Conservation (phyloP, 2,888 invertebrate species). For the Trichogramma evanescens region DNA sequence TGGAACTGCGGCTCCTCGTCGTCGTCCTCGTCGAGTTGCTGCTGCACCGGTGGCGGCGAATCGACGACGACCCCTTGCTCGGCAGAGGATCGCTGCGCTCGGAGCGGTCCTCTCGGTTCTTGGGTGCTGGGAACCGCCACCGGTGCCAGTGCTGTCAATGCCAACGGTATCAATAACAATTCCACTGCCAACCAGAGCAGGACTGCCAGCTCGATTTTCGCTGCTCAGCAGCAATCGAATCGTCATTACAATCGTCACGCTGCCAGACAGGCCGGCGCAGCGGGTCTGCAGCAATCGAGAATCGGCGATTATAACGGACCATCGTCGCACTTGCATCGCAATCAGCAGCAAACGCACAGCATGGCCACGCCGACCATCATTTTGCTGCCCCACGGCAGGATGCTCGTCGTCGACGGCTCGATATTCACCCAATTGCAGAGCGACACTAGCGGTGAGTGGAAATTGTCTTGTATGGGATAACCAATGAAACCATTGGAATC, state of each 20-base stretch:
- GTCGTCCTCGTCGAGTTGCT: neutral
- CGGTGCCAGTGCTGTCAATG: too few relatives aligned
- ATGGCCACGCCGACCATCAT: slow-evolving; percentile 52
- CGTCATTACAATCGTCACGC: too few relatives aligned
- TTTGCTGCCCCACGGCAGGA: slow-evolving; percentile 52
- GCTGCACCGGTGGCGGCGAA: neutral
- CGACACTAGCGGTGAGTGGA: slow-evolving; percentile 36
- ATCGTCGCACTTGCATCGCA: too few relatives aligned
- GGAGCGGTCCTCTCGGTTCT: too few relatives aligned
- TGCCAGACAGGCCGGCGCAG: neutral
- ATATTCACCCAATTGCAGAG: slow-evolving; percentile 51
- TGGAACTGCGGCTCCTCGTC: slow-evolving; percentile 46
- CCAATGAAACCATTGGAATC: too few relatives aligned
- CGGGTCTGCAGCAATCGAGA: neutral
- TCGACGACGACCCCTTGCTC: neutral
- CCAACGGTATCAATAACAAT: too few relatives aligned
- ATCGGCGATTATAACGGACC: too few relatives aligned
- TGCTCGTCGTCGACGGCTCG: slow-evolving; percentile 54
- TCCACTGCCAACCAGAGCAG: too few relatives aligned
- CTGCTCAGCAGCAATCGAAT: too few relatives aligned
- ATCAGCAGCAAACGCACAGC: slow-evolving; percentile 32
- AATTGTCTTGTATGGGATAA: too few relatives aligned
- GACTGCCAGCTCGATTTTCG: too few relatives aligned
- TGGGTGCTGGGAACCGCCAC: too few relatives aligned
- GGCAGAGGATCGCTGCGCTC: neutral